phyloP scores from a whole-genome alignment of 2,797 vertebrate species.

The Melanotaenia nigrans region DNA sequence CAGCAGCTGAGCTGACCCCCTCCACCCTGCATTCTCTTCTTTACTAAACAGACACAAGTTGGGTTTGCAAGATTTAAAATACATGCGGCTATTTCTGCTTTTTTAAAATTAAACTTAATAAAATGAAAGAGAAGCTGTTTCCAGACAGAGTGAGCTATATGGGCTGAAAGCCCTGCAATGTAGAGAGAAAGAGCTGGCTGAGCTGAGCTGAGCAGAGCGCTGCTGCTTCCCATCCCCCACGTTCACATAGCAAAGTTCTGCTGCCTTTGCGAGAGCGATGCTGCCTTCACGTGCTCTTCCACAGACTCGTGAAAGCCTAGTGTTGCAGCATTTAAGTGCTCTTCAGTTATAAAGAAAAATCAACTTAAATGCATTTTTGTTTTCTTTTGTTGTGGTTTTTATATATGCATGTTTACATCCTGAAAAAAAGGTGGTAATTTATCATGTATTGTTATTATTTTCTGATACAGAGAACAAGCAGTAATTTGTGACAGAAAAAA shows the following conservation, averaged over 20 bases:
- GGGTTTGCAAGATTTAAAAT: slow-evolving; percentile 57
- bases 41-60: slow-evolving; percentile 69
- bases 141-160: slow-evolving; percentile 63
- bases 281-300: slow-evolving; percentile 65
- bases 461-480: neutral
- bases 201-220: slow-evolving; percentile 70
- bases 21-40: slow-evolving; percentile 69
- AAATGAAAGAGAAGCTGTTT: slow-evolving; percentile 55
- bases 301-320: slow-evolving; percentile 46
- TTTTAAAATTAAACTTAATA: slow-evolving; percentile 52
- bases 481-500: neutral
- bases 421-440: neutral
- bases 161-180: slow-evolving; percentile 80
- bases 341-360: slow-evolving; percentile 7
- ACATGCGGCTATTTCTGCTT: slow-evolving; percentile 41
- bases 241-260: slow-evolving; percentile 86
- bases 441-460: neutral
- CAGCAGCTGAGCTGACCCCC: slow-evolving; percentile 76
- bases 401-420: neutral
- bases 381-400: neutral
- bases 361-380: neutral
- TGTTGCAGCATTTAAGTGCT: slow-evolving; percentile 45
- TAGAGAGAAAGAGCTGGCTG: slow-evolving; percentile 72
- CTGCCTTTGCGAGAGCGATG: slow-evolving; percentile 84
- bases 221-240: slow-evolving; percentile 85